These are phyloP conservation scores for Leucopsar rothschildi DNA, from an alignment of 2,113 vertebrate species.

Conservation along the genomic window DNA sequence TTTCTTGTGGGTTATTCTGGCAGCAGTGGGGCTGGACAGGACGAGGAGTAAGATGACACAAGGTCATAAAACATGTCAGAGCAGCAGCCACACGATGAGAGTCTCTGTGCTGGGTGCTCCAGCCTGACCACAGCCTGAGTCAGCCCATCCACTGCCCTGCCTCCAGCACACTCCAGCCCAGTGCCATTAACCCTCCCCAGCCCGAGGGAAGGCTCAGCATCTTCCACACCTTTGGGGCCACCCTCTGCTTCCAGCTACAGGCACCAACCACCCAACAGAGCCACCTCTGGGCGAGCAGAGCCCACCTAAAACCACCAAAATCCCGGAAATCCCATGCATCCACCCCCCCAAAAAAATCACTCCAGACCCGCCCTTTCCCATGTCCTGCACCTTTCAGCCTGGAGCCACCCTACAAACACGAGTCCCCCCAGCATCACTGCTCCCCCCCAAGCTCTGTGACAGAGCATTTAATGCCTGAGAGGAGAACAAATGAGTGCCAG, in stretches of 20 bases:
- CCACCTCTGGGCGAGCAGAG: not conserved
- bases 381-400: rapidly evolving
- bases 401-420: not conserved
- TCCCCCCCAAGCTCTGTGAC: not conserved
- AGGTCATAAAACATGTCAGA: constrained; percentile 38
- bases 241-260: not conserved
- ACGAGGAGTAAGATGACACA: not conserved
- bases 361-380: not conserved
- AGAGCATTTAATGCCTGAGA: not conserved
- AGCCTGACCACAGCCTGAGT: not conserved
- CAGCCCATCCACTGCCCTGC: not conserved
- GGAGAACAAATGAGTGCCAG: constrained; percentile 34
- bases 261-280: not conserved
- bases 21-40: not conserved
- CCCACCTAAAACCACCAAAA: not conserved
- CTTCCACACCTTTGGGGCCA: not conserved
- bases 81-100: not conserved
- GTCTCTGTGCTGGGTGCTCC: not conserved
- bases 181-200: not conserved
- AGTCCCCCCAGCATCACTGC: not conserved
- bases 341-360: not conserved
- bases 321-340: not conserved
- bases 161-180: not conserved
- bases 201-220: not conserved
- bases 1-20: constrained; percentile 54